phyloP scores from a whole-genome alignment of 1,140 invertebrate species.

The Tetramorium parvispinum region DNA sequence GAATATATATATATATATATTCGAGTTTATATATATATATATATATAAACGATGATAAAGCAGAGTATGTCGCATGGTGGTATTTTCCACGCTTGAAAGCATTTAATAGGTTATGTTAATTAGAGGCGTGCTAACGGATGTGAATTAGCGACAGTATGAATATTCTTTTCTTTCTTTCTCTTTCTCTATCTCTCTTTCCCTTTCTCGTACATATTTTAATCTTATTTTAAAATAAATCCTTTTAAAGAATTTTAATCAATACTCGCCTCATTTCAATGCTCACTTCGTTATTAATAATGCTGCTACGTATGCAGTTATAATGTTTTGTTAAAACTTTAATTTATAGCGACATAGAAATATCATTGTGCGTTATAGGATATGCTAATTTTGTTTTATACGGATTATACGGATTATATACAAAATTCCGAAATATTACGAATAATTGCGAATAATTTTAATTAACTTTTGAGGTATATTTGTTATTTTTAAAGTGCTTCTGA shows the following conservation, averaged over 20 bases:
- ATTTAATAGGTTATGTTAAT: conserved; percentile 48
- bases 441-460: not conserved
- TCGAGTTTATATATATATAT: too few relatives aligned
- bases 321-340: conserved; percentile 35
- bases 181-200: not conserved
- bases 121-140: conserved; percentile 11
- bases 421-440: not conserved
- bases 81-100: conserved; percentile 33
- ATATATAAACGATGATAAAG: conserved; percentile 4
- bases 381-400: not conserved
- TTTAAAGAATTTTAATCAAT: conserved; percentile 39
- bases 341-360: not conserved
- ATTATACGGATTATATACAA: not conserved
- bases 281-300: conserved; percentile 18
- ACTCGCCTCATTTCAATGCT: not conserved
- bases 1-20: not conserved
- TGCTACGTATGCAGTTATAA: not conserved
- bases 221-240: conserved; percentile 34
- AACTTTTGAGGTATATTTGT: not conserved
- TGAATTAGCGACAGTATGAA: conserved; percentile 16
- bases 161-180: not conserved
- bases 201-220: conserved; percentile 14
- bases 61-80: not conserved
- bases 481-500: not conserved
- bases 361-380: not conserved